Evolutionary conservation across 1,140 invertebrate species (phyloP), one percentile per base, ranked within the genome.

Genomic region (Danaus melanippus): DNA sequence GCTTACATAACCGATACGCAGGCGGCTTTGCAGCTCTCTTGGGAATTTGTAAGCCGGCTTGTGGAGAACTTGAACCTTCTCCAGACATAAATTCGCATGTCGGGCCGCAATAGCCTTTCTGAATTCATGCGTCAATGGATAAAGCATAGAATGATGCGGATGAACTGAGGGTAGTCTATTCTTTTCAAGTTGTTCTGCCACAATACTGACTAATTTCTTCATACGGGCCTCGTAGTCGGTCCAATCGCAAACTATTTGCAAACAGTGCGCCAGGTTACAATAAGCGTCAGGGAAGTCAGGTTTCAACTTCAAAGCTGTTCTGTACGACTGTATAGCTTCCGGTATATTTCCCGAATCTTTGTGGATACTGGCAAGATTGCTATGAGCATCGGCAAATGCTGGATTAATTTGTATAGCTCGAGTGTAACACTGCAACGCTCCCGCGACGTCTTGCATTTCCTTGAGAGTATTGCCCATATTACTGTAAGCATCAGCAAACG

Each of bases 191-290:
- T 99, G 98, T 75, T 99, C 98, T 10, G 96, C 96, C 1, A 99
- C 98, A 67, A 99, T 99, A 61, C 91, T 92, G 2, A 99, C 97
- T 43, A 99, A 84, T 74, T 97, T 97, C 78, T 98, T 98, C 97
- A 99, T 99, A 47, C 98, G 90, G 0, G 92, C 88, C 58, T 98
- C 96, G 79, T 99, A 99, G 78, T 99, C 97, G 0, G 94, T 96
- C 98, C 98, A 99, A 83, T 99, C 98, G 84, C 98, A 99, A 0
- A 99, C 97, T 67, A 99, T 99, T 90, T 99, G 98, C 50, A 99
- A 88, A 83, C 98, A 99, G 87, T 99, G 98, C 0, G 97, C 97
- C 66, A 99, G 89, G 88, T 99, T 99, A 88, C 98, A 99, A 85
- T 98, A 99, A 0, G 98, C 98, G 88, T 99, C 98, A 0, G 98